These are phyloP conservation scores for Chironomus striatipennis DNA, from an alignment of 1,140 invertebrate genomes.

Conservation along the genomic window DNA sequence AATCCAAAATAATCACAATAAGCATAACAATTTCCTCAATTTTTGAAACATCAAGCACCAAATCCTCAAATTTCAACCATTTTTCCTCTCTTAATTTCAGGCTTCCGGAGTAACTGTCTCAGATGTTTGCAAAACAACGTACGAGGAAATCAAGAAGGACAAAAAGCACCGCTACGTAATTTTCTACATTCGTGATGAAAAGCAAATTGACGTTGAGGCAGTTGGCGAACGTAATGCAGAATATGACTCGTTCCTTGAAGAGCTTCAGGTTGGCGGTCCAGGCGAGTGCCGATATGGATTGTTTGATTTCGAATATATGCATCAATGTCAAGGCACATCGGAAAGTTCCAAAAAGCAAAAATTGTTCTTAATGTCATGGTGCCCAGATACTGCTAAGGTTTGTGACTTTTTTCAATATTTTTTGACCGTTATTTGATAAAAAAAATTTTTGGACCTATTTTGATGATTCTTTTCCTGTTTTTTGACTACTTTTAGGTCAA, in stretches of 20 bases:
- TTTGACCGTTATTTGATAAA: background rate
- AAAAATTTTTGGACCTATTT: too few relatives aligned
- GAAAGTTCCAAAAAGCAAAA: slow-evolving; percentile 93
- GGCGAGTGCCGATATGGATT: slow-evolving; percentile 90
- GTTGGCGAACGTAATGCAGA: slow-evolving; percentile 76
- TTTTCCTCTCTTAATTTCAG: slow-evolving; percentile 43
- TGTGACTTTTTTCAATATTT: slow-evolving; percentile 18
- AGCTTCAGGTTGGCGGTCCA: slow-evolving; percentile 79
- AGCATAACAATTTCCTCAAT: too few relatives aligned
- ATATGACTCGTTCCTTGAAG: slow-evolving; percentile 83
- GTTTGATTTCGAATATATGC: slow-evolving; percentile 92
- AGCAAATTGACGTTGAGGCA: slow-evolving; percentile 86
- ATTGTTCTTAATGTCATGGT: slow-evolving; percentile 93
- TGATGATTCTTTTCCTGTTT: too few relatives aligned
- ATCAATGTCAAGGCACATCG: slow-evolving; percentile 88
- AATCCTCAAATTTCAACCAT: too few relatives aligned
- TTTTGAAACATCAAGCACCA: too few relatives aligned
- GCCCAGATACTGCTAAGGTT: slow-evolving; percentile 86
- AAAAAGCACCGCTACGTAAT: slow-evolving; percentile 95
- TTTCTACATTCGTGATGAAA: slow-evolving; percentile 90
- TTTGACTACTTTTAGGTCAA: slow-evolving; percentile 60
- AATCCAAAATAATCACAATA: too few relatives aligned
- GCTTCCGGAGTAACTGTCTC: slow-evolving; percentile 93
- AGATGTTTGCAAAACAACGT: slow-evolving; percentile 87
- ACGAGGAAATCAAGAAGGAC: slow-evolving; percentile 95